Conservation (phyloP, 2,113 vertebrate species). For the Phalacrocorax carbo region DNA sequence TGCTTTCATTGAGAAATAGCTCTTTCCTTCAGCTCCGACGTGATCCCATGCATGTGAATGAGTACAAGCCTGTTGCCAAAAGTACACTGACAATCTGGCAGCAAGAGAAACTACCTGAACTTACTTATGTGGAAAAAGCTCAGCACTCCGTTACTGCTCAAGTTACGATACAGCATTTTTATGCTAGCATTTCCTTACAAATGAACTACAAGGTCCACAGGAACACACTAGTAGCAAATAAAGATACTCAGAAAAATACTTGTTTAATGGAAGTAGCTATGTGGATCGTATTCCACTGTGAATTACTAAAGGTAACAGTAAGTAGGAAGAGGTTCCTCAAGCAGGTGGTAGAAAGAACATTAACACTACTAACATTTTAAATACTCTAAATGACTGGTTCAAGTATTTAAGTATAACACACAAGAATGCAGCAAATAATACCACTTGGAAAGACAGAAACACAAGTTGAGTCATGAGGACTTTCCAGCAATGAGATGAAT, state of each 20-base stretch:
- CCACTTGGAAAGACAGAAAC: background rate
- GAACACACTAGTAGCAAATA: background rate
- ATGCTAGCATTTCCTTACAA: background rate
- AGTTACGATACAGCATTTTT: background rate
- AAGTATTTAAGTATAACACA: background rate
- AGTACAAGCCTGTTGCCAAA: background rate
- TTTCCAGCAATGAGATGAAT: background rate
- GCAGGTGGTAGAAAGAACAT: background rate
- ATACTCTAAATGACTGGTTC: background rate
- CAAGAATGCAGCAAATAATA: background rate
- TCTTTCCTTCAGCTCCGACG: background rate
- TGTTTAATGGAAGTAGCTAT: background rate
- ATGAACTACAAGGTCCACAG: background rate
- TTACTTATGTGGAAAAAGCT: background rate
- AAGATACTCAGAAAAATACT: background rate
- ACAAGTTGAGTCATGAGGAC: background rate
- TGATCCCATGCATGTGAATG: background rate
- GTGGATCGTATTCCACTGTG: background rate
- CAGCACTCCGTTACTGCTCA: background rate
- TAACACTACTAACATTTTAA: background rate
- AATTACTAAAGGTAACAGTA: background rate
- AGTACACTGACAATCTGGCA: background rate
- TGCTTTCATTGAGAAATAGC: background rate
- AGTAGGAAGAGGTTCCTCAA: background rate
- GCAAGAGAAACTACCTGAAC: background rate